Conservation (phyloP, 37 sponge, comb jelly and placozoan genomes). For the Spongia lamella region DNA sequence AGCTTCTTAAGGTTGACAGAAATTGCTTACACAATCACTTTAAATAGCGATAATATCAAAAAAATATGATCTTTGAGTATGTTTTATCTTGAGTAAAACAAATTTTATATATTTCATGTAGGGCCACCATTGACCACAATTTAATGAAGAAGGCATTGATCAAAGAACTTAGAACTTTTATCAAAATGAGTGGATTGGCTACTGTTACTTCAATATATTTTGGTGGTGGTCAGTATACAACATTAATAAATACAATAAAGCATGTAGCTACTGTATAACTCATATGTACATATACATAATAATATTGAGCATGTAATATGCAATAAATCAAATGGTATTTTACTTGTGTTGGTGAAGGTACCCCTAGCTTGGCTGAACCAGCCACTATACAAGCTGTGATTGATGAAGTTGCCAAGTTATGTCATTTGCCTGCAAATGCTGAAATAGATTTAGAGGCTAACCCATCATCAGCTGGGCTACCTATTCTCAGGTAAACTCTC, state of each 20-base stretch:
- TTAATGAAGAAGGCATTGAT: slow-evolving; percentile 49
- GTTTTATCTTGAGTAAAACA: too few species aligned
- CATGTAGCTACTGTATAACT: neutral
- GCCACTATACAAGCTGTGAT: slow-evolving; percentile 50
- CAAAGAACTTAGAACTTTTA: slow-evolving; percentile 23
- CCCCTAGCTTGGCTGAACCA: slow-evolving; percentile 75
- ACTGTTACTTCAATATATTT: slow-evolving; percentile 69
- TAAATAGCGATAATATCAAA: too few species aligned
- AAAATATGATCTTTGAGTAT: too few species aligned
- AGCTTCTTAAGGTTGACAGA: too few species aligned
- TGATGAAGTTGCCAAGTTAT: slow-evolving; percentile 7
- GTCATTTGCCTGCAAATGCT: slow-evolving; percentile 12
- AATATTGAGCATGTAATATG: too few species aligned
- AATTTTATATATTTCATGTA: too few species aligned
- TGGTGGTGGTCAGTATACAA: slow-evolving; percentile 70
- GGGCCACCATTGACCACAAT: slow-evolving; percentile 36
- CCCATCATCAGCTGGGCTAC: slow-evolving; percentile 49
- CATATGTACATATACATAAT: neutral
- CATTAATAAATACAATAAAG: neutral
- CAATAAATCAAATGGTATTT: too few species aligned
- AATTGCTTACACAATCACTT: too few species aligned
- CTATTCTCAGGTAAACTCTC: slow-evolving; percentile 34
- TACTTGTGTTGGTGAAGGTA: slow-evolving; percentile 36
- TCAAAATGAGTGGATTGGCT: slow-evolving; percentile 18
- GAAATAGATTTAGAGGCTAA: slow-evolving; percentile 81